Evolutionary conservation across 2,113 vertebrate genomes (phyloP).

Genomic region (Chamaetylas fuelleborni): DNA sequence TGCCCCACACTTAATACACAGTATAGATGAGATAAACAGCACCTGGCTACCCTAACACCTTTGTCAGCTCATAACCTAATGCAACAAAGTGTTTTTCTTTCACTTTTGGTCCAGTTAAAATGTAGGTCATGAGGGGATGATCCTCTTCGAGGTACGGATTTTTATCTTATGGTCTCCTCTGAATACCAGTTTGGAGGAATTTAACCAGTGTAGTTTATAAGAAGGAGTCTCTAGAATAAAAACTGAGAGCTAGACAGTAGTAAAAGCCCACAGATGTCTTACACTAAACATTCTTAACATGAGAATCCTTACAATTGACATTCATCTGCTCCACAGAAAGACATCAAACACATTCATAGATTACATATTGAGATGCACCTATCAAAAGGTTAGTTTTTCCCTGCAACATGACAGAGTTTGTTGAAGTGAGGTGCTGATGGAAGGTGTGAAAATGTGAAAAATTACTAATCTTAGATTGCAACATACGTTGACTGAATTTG

Average conservation of each 20-base stretch:
- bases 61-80: neutral
- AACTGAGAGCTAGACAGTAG: neutral
- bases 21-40: neutral
- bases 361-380: neutral
- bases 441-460: neutral
- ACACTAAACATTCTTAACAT: neutral
- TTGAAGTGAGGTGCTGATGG: neutral
- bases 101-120: neutral
- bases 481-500: neutral
- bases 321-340: neutral
- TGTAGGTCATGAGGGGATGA: neutral
- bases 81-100: neutral
- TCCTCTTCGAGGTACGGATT: neutral
- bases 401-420: neutral
- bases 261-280: neutral
- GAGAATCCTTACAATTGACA: neutral
- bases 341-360: neutral
- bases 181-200: neutral
- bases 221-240: neutral
- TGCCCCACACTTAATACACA: neutral
- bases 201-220: neutral
- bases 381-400: neutral
- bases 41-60: constrained; percentile 11
- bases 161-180: neutral
- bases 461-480: neutral